Conservation (phyloP, 2,888 invertebrate genomes). For the Dynastes hyllus region DNA sequence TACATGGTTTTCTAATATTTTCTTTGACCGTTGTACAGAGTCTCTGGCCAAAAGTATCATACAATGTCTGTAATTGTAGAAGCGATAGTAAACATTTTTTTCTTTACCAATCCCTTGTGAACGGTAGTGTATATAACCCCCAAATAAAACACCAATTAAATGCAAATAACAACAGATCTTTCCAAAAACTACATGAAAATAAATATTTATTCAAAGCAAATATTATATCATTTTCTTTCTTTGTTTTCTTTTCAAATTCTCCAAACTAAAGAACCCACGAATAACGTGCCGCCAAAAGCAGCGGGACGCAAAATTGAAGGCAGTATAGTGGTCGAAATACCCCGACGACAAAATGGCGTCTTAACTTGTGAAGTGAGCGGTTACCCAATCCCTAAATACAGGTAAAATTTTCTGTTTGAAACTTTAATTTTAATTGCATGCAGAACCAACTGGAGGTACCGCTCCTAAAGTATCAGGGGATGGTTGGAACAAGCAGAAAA, state of each 20-base stretch:
- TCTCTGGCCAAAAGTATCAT: too few species aligned
- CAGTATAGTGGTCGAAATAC: slow-evolving; percentile 77
- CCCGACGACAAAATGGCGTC: slow-evolving; percentile 73
- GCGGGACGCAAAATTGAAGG: slow-evolving; percentile 73
- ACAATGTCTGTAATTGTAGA: too few species aligned
- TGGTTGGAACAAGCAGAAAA: slow-evolving; percentile 73
- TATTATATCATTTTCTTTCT: neutral
- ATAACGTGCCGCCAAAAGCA: slow-evolving; percentile 78
- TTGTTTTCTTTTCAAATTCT: slow-evolving; percentile 7
- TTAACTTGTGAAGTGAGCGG: slow-evolving; percentile 82
- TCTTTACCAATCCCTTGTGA: too few species aligned
- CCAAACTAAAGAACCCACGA: slow-evolving; percentile 73
- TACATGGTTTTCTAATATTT: too few species aligned
- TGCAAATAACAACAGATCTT: too few species aligned
- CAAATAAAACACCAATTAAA: too few species aligned
- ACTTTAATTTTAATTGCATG: slow-evolving; percentile 56
- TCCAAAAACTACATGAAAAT: neutral
- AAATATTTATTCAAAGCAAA: too few species aligned
- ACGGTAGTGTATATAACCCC: too few species aligned
- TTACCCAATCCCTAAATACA: slow-evolving; percentile 80
- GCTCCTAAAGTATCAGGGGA: slow-evolving; percentile 73
- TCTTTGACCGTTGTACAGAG: too few species aligned
- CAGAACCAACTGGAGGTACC: slow-evolving; percentile 75
- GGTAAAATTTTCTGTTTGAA: slow-evolving; percentile 71
- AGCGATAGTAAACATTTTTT: too few species aligned